Conservation (phyloP, 2,113 vertebrate genomes). For the Semnopithecus entellus region DNA sequence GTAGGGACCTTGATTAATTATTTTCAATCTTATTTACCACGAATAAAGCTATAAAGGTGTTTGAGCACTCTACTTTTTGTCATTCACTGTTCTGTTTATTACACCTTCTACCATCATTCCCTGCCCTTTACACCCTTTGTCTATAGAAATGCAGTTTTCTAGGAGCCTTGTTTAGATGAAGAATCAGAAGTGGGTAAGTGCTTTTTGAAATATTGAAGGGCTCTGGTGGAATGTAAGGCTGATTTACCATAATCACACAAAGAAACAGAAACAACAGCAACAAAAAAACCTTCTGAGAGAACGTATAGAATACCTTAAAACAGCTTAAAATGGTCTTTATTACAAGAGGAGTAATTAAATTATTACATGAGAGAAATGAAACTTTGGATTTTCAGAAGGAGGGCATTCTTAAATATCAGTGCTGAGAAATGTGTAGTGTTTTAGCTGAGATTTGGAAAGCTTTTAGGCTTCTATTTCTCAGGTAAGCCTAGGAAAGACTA, state of each 20-base stretch:
- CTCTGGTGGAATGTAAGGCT: not conserved
- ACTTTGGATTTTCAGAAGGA: constrained; percentile 48
- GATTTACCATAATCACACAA: not conserved
- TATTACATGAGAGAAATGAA: constrained; percentile 62
- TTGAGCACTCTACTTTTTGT: not conserved
- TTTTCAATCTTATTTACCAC: constrained; percentile 29
- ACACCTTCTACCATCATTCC: not conserved
- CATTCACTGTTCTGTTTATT: constrained; percentile 21
- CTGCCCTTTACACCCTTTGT: not conserved
- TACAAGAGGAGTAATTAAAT: constrained; percentile 69
- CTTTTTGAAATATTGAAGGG: not conserved
- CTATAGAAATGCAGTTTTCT: not conserved
- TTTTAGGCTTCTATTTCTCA: constrained; percentile 73
- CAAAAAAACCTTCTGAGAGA: not conserved
- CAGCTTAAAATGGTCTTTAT: constrained; percentile 38
- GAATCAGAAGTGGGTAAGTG: not conserved
- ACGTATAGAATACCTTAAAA: constrained; percentile 39
- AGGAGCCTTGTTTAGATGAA: constrained; percentile 24
- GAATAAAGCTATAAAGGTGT: not conserved
- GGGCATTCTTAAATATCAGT: constrained; percentile 57
- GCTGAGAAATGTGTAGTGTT: constrained; percentile 56
- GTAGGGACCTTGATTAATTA: constrained; percentile 33
- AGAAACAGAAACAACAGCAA: not conserved
- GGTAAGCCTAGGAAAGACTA: constrained; percentile 57
- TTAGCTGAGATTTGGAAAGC: constrained; percentile 77